Base-by-base conservation (phyloP, 1,140 invertebrate genomes). In the Drosophila sp. region DNA sequence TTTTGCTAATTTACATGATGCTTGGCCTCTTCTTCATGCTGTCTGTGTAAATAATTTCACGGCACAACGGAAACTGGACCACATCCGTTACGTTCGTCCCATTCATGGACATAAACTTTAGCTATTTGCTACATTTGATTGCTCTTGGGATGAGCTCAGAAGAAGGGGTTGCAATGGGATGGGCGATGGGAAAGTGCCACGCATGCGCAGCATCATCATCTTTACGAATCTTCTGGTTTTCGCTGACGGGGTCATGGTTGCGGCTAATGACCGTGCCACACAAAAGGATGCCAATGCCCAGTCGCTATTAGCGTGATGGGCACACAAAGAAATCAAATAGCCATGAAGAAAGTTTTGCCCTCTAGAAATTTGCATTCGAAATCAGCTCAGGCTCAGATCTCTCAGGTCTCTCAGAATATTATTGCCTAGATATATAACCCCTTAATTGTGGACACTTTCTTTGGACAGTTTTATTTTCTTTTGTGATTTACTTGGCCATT, bases 401-500 rank as follows among this genome's bases (percentile, higher is more conserved):
- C 47, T 25, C 3, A 6, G 5, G 41, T 17, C 41, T 17, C 41
- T 44, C 41, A 17, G 41, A 44, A 44, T 44, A 44, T 44, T 17
- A 17, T 17, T 44, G 17, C 41, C 1, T 44, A 65, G 72, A 66
- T 61, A 60, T 55, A 67, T 69, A 56, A 70, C 33, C 82, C 80
- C 80, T 64, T 79, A 17, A 17, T 89, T 87, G 84, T 84, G 84
- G 84, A 89, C 84, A 87, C 77, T 75, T 72, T 74, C 64, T 80
- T 84, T 70, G 84, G 84, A 89, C 84, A 89, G 70, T 89, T 89
- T 89, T 89, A 89, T 89, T 89, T 89, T 89, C 84, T 74, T 87
- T 89, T 89, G 84, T 89, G 84, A 89, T 89, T 89, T 89, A 89
- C 70, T 79, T 79, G 83, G 76, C 50, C 82, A 80, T 72, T 75